Evolutionary conservation across 2,888 invertebrate species (phyloP).

Genomic region (Oxyscelio sp.): DNA sequence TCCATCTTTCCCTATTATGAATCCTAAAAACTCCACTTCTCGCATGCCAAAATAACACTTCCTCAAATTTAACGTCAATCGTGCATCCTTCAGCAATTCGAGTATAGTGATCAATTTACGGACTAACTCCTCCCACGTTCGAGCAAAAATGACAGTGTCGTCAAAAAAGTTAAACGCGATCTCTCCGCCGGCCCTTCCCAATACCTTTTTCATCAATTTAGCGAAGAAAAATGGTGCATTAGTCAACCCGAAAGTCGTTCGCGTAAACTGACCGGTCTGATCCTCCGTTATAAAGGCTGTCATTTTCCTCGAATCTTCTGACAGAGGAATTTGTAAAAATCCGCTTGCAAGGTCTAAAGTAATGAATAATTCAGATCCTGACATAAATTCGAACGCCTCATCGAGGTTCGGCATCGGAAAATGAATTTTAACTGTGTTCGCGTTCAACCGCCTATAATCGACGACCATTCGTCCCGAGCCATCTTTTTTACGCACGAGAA

Average conservation of each 20-base stretch:
- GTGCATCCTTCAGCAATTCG: neutral
- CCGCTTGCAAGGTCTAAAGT: neutral
- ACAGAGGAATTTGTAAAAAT: neutral
- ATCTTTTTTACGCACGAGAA: slow-evolving; percentile 54
- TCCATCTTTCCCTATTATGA: too few species aligned
- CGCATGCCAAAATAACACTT: slow-evolving; percentile 59
- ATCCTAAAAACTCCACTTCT: too few species aligned
- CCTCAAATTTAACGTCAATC: neutral
- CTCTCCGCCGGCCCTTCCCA: neutral
- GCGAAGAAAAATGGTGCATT: slow-evolving; percentile 3
- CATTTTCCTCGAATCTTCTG: neutral
- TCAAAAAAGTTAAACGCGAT: neutral
- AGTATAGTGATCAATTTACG: too few species aligned
- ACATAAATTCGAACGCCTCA: slow-evolving; percentile 27
- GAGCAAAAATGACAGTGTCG: neutral
- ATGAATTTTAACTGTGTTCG: slow-evolving; percentile 11
- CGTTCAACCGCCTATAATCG: slow-evolving; percentile 47
- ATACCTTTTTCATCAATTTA: neutral
- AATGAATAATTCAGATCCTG: neutral
- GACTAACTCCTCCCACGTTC: neutral
- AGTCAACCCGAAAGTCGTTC: neutral
- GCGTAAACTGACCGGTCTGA: neutral
- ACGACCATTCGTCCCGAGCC: slow-evolving; percentile 49
- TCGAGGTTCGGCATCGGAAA: slow-evolving; percentile 59
- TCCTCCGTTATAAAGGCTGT: neutral